phyloP scores from a whole-genome alignment of 2,888 invertebrate genomes.

The Hypselothyrea guttata region DNA sequence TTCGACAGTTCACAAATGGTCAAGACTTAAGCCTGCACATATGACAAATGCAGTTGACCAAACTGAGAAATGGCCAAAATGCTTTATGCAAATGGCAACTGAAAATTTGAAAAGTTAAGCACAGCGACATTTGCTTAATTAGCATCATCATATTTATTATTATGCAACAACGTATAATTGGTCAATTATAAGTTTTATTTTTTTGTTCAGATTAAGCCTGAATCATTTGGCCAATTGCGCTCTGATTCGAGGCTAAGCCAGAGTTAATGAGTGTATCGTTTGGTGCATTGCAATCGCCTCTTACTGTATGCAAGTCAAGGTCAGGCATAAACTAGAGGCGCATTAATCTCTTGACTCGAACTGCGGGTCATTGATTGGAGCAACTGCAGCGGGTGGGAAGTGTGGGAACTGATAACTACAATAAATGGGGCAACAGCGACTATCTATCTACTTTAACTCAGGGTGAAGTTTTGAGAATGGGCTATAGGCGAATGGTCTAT shows the following conservation, averaged over 20 bases:
- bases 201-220: too few relatives aligned
- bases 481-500: too few relatives aligned
- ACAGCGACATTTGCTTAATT: background rate
- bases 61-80: background rate
- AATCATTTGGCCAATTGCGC: conserved; percentile 1
- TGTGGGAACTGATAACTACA: too few relatives aligned
- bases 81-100: background rate
- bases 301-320: background rate
- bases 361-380: background rate
- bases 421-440: too few relatives aligned
- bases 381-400: too few relatives aligned
- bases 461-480: too few relatives aligned
- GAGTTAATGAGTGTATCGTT: background rate
- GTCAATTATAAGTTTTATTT: too few relatives aligned
- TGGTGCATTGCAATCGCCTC: too few relatives aligned
- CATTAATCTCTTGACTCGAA: background rate
- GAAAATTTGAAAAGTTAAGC: too few relatives aligned
- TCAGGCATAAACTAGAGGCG: background rate
- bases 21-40: background rate
- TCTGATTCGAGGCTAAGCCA: conserved; percentile 3
- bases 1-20: too few relatives aligned
- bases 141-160: background rate
- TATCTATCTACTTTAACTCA: too few relatives aligned
- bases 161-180: background rate
- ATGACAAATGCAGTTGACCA: background rate